A percentile compares a stretch with the other conserved stretches of the same genome.
Evolutionary conservation across 2,797 vertebrate genomes (phyloP).

Genomic region (Anguilla marmorata): DNA sequence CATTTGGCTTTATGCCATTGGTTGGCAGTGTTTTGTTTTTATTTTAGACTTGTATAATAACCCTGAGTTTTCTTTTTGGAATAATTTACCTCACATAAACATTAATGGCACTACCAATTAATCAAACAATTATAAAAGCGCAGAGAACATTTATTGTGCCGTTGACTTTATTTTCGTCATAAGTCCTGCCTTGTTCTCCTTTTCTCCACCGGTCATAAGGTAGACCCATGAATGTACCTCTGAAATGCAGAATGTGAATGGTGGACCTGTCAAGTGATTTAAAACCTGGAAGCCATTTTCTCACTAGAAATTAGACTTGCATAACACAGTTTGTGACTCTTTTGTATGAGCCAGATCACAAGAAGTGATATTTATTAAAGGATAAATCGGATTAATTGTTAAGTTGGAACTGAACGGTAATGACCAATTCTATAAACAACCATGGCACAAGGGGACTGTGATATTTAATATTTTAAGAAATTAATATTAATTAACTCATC

Average conservation of each 20-base stretch:
- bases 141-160: background rate
- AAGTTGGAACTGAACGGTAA: background rate
- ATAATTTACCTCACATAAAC: background rate
- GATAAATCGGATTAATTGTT: background rate
- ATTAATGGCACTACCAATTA: slow-evolving; percentile 13
- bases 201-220: background rate
- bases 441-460: background rate
- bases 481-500: background rate
- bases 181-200: background rate
- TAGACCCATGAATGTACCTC: background rate
- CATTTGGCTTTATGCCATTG: background rate
- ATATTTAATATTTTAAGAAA: background rate
- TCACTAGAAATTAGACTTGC: background rate
- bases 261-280: background rate
- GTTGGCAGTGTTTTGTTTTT: background rate
- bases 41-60: background rate
- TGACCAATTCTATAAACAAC: background rate
- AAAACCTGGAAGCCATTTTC: slow-evolving; percentile 1
- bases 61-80: background rate
- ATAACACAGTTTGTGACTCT: background rate
- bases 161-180: background rate
- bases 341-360: slow-evolving; percentile 2
- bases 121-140: slow-evolving; percentile 22
- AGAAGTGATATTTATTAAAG: background rate
- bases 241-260: background rate